Evolutionary conservation across 2,888 invertebrate genomes (phyloP).

Genomic region (Galerucella calmariensis): DNA sequence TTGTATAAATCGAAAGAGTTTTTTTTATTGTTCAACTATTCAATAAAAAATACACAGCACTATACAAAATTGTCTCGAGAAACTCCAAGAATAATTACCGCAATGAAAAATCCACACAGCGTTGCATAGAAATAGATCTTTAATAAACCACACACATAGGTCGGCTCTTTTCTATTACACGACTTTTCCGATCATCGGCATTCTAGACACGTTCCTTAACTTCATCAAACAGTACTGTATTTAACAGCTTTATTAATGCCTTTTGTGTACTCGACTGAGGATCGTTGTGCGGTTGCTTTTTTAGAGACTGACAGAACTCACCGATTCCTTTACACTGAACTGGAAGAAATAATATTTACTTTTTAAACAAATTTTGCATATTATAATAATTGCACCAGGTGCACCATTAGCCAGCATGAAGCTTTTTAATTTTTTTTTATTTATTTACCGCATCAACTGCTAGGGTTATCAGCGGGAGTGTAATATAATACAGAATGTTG

Average conservation of each 20-base stretch:
- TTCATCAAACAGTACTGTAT: conserved; percentile 48
- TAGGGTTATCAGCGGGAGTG: too few relatives aligned
- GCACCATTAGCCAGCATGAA: too few relatives aligned
- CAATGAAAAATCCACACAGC: conserved; percentile 15
- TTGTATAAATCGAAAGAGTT: neutral
- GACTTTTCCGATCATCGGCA: conserved; percentile 18
- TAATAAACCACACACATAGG: conserved; percentile 32
- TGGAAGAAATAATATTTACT: conserved; percentile 1
- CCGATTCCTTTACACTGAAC: neutral
- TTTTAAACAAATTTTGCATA: neutral
- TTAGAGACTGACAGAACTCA: conserved; percentile 6
- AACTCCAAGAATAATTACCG: conserved; percentile 28
- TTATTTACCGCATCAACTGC: too few relatives aligned
- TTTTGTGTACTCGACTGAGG: conserved; percentile 41
- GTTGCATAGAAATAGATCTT: conserved; percentile 30
- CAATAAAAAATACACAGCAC: neutral
- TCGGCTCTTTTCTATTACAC: conserved; percentile 29
- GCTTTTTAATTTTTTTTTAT: too few relatives aligned
- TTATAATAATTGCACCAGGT: too few relatives aligned
- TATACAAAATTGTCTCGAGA: conserved; percentile 15
- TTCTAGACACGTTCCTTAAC: conserved; percentile 35
- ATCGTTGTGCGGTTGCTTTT: conserved; percentile 35
- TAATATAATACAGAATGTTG: too few relatives aligned
- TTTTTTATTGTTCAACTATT: neutral
- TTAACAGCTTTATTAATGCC: conserved; percentile 53